Evolutionary conservation across 2,113 vertebrate genomes (phyloP), one percentile per base, ranked within the genome.

Genomic region (Galbula dea): DNA sequence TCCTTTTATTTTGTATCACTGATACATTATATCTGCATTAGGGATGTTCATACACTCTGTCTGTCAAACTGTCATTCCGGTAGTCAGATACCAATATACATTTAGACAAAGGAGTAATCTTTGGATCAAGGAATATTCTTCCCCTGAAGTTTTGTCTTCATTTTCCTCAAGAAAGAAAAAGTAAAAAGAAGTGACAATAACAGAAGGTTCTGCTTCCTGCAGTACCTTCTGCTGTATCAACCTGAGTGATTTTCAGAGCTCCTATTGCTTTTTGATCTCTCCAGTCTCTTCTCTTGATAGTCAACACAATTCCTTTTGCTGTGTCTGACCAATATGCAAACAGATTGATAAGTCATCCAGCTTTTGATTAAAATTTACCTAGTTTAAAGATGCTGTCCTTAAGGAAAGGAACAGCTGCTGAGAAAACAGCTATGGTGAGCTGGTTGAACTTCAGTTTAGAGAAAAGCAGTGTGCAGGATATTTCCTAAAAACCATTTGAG

Each of bases 401-500:
- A 14, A 61, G 19, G 39, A 26, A 55, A 12, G 48, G 4, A 81
- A 58, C 9, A 37, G 45, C n/a, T 68, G 23, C 22, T 55, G 19
- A 54, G 27, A 29, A 9, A 11, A 19, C 5, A 32, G 15, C 21
- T n/a, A 21, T 0, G 3, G 19, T 1, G 3, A 85, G 26, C 7
- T 49, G 17, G 11, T 7, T 75, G 55, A 92, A 68, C 39, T 67
- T 71, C 27, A 76, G 3, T 12, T 67, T 24, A 46, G 24, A 48
- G 17, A 43, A 83, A 75, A 62, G 3, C 30, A 29, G 34, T 18
- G 11, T 37, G 2, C 11, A 86, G 69, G 6, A 65, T 5, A 20
- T 6, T 34, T 45, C 45, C 71, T 43, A 59, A 51, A 32, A 90
- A 51, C 29, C 66, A 43, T 32, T 39, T 39, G 29, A 77, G 39